Conservation (phyloP, 1,140 invertebrate genomes). For the Drosophila kohkoa region DNA sequence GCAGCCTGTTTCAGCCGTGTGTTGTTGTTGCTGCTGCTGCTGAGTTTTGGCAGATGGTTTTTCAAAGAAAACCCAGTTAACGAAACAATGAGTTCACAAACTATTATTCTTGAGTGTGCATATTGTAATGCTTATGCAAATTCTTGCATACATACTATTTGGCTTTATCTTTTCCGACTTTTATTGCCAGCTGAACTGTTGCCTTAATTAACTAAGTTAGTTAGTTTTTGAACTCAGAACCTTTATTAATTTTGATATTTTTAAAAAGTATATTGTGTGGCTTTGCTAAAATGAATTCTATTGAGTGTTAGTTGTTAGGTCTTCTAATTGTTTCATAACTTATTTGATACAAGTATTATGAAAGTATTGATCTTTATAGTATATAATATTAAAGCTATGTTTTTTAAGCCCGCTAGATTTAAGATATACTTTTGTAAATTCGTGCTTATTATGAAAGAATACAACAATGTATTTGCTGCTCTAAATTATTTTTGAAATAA, state of each 20-base stretch:
- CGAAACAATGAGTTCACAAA: not conserved
- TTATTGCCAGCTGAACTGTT: not conserved
- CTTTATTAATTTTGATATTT: not conserved
- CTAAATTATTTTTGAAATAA: too few species aligned
- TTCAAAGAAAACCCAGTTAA: conserved; percentile 5
- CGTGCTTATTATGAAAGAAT: too few species aligned
- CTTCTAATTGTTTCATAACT: too few species aligned
- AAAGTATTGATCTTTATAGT: too few species aligned
- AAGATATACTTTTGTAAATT: too few species aligned
- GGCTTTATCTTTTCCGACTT: not conserved
- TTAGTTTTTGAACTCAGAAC: not conserved
- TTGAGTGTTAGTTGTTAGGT: too few species aligned
- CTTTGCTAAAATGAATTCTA: too few species aligned
- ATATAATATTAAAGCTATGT: too few species aligned
- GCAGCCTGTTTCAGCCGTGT: not conserved
- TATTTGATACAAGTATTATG: too few species aligned
- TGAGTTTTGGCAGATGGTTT: conserved; percentile 1
- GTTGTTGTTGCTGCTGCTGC: not conserved
- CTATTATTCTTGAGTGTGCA: not conserved
- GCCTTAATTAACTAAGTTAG: not conserved
- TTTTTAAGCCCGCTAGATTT: too few species aligned
- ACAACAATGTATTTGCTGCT: too few species aligned
- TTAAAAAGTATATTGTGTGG: too few species aligned
- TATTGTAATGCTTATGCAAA: conserved; percentile 1
- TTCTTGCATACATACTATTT: not conserved